Evolutionary conservation across 2,113 vertebrate species (phyloP).

Genomic region (Poeciliopsis retropinna): DNA sequence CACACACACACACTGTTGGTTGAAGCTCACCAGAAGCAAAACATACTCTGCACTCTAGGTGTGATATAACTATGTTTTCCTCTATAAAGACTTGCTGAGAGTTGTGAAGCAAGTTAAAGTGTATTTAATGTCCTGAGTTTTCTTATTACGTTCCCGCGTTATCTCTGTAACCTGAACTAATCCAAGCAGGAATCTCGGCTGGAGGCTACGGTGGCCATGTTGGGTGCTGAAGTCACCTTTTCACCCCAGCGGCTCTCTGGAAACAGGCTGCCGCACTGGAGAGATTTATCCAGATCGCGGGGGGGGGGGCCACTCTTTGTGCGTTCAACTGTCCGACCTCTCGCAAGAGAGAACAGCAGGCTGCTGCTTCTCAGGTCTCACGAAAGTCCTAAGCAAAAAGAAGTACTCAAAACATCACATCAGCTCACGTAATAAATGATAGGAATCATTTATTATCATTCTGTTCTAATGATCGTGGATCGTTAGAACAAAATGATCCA

Average conservation of each 20-base stretch:
- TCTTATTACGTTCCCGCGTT: constrained; percentile 29
- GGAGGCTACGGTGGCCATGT: constrained; percentile 41
- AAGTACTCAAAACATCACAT: constrained; percentile 12
- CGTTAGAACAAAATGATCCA: not conserved
- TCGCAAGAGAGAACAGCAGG: constrained; percentile 44
- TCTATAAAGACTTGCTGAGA: constrained; percentile 35
- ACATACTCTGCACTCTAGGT: constrained; percentile 6
- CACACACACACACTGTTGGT: not conserved
- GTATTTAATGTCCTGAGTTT: constrained; percentile 38
- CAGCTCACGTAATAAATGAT: constrained; percentile 1
- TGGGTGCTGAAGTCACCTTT: constrained; percentile 47
- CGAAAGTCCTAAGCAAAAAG: constrained; percentile 20
- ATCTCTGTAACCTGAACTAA: constrained; percentile 69
- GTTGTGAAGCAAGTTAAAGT: constrained; percentile 21
- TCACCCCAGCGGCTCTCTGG: constrained; percentile 39
- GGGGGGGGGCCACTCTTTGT: constrained; percentile 32
- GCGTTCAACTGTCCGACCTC: constrained; percentile 28
- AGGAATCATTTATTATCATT: no score
- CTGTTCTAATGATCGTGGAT: not conserved
- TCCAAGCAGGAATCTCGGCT: constrained; percentile 69
- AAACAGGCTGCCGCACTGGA: constrained; percentile 17
- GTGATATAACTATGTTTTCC: constrained; percentile 35
- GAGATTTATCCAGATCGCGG: constrained; percentile 52
- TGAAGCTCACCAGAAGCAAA: constrained; percentile 32
- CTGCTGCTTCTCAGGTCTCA: constrained; percentile 42